phyloP scores from a whole-genome alignment of 2,797 vertebrate genomes.

The Pitangus sulphuratus region DNA sequence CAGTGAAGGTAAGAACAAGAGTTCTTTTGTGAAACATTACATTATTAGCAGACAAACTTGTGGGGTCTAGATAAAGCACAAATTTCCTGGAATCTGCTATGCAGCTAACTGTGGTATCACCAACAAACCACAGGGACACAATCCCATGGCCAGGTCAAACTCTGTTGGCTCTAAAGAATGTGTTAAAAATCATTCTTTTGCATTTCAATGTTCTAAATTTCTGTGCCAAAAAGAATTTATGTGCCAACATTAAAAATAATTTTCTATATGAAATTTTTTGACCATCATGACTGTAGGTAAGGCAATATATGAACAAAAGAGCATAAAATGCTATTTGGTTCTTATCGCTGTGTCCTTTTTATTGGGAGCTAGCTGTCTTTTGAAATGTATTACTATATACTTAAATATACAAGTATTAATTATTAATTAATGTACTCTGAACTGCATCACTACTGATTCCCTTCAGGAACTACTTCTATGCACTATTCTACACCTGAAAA shows the following conservation, averaged over 20 bases:
- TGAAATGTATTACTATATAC: not conserved
- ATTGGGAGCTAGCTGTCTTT: not conserved
- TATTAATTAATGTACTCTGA: not conserved
- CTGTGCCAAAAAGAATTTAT: not conserved
- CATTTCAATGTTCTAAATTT: not conserved
- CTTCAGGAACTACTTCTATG: not conserved
- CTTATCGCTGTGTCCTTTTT: not conserved
- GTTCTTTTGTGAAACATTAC: not conserved
- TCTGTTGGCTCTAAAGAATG: not conserved
- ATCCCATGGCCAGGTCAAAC: not conserved
- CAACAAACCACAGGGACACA: not conserved
- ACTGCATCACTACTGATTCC: not conserved
- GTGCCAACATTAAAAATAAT: not conserved
- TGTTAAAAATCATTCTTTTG: not conserved
- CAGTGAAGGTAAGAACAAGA: not conserved
- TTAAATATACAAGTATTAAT: not conserved
- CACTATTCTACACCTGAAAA: not conserved
- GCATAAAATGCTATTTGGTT: not conserved
- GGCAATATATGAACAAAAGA: not conserved
- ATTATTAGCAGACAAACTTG: not conserved
- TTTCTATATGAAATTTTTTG: not conserved
- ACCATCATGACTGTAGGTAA: not conserved
- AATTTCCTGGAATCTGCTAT: not conserved
- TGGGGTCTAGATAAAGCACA: not conserved
- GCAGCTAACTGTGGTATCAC: not conserved